Conservation (phyloP, 2,113 vertebrate genomes). For the Sebastes schlegelii region DNA sequence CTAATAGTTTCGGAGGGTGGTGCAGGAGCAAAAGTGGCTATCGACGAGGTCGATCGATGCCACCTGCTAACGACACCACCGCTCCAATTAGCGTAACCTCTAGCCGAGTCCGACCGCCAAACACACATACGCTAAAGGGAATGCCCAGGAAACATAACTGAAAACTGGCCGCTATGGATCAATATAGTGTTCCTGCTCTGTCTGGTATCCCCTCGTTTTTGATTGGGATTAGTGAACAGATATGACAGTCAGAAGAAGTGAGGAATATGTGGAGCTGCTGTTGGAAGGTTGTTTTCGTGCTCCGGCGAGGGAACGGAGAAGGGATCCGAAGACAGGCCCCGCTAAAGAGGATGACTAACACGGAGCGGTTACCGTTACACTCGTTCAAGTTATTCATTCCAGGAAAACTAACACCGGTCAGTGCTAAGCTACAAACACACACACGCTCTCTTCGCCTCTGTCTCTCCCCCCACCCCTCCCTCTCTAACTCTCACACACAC, state of each 20-base stretch:
- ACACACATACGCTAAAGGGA: constrained; percentile 28
- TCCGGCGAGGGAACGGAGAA: constrained; percentile 18
- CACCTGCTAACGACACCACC: constrained; percentile 80
- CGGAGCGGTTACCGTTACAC: constrained; percentile 58
- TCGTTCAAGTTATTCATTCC: constrained; percentile 80
- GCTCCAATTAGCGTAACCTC: constrained; percentile 79
- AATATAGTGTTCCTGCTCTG: constrained; percentile 51
- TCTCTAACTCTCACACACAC: constrained; percentile 22
- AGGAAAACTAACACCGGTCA: constrained; percentile 77
- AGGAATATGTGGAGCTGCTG: constrained; percentile 44
- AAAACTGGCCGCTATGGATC: constrained; percentile 62
- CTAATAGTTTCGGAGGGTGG: constrained; percentile 77
- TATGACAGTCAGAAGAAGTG: constrained; percentile 58
- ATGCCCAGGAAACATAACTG: constrained; percentile 37
- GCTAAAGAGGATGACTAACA: constrained; percentile 76
- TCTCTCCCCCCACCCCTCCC: background rate
- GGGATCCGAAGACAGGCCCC: constrained; percentile 48
- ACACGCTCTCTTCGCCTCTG: constrained; percentile 7
- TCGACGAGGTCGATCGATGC: constrained; percentile 81
- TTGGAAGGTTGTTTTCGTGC: constrained; percentile 44
- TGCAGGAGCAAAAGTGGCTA: constrained; percentile 76
- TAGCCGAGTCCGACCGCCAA: constrained; percentile 41
- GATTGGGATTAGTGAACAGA: constrained; percentile 53
- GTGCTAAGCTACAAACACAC: constrained; percentile 58
- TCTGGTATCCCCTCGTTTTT: constrained; percentile 37